Conservation (phyloP, 2,797 vertebrate species). For the Sciurus vulgaris region DNA sequence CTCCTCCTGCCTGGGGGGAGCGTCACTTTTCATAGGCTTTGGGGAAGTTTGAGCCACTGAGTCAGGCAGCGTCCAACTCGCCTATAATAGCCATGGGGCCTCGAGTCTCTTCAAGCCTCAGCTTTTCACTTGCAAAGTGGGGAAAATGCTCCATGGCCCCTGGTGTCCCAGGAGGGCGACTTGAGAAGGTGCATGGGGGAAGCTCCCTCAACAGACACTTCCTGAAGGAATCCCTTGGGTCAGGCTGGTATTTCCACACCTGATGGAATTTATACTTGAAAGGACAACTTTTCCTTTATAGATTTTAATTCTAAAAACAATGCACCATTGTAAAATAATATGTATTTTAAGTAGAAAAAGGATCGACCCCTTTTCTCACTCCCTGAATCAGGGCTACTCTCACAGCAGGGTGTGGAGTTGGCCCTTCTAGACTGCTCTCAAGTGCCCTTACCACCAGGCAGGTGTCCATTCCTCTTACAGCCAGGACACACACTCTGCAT, state of each 20-base stretch:
- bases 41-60: background rate
- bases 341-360: background rate
- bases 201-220: fast-evolving
- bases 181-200: fast-evolving
- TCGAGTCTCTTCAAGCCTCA: background rate
- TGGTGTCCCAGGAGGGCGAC: background rate
- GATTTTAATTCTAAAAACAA: background rate
- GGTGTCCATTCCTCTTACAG: background rate
- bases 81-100: background rate
- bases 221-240: background rate
- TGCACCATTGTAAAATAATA: background rate
- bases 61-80: background rate
- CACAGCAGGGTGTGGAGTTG: no score
- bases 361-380: background rate
- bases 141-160: background rate
- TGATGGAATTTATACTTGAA: background rate
- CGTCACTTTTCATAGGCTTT: background rate
- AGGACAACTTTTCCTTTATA: background rate
- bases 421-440: background rate
- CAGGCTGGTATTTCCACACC: background rate
- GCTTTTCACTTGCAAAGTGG: background rate
- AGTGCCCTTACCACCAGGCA: background rate
- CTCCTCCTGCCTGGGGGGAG: no score
- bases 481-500: background rate
- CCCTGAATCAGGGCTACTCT: background rate